phyloP scores from a whole-genome alignment of 2,888 invertebrate genomes.

The Abscondita cerata region DNA sequence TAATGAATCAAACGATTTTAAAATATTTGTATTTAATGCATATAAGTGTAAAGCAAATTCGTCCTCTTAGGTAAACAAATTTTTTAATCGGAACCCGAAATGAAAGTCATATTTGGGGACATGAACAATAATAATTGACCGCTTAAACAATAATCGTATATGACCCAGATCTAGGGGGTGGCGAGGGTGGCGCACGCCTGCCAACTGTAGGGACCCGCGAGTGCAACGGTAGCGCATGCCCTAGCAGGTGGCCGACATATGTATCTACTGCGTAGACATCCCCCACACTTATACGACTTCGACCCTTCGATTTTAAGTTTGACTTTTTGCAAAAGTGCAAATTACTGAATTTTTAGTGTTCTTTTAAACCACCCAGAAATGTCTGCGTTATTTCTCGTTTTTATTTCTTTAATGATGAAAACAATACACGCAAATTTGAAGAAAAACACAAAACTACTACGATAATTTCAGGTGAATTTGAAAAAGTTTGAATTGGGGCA shows the following conservation, averaged over 20 bases:
- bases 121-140: slow-evolving; percentile 22
- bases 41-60: too few relatives aligned
- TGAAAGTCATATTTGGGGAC: slow-evolving; percentile 8
- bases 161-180: slow-evolving; percentile 39
- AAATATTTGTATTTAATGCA: neutral
- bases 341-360: slow-evolving; percentile 2
- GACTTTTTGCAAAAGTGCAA: slow-evolving; percentile 27
- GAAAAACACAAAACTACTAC: too few relatives aligned
- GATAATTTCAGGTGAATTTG: too few relatives aligned
- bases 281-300: slow-evolving; percentile 34
- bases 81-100: neutral
- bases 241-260: slow-evolving; percentile 48
- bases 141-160: slow-evolving; percentile 17
- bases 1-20: slow-evolving; percentile 18
- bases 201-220: slow-evolving; percentile 46
- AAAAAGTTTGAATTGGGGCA: too few relatives aligned
- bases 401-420: too few relatives aligned
- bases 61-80: neutral
- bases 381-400: neutral
- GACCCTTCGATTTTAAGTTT: slow-evolving; percentile 24
- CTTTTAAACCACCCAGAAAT: slow-evolving; percentile 1
- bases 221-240: slow-evolving; percentile 43
- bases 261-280: slow-evolving; percentile 32
- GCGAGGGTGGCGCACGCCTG: slow-evolving; percentile 47
- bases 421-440: too few relatives aligned